phyloP scores from a whole-genome alignment of 2,113 vertebrate species.

The Platysteira castanea region DNA sequence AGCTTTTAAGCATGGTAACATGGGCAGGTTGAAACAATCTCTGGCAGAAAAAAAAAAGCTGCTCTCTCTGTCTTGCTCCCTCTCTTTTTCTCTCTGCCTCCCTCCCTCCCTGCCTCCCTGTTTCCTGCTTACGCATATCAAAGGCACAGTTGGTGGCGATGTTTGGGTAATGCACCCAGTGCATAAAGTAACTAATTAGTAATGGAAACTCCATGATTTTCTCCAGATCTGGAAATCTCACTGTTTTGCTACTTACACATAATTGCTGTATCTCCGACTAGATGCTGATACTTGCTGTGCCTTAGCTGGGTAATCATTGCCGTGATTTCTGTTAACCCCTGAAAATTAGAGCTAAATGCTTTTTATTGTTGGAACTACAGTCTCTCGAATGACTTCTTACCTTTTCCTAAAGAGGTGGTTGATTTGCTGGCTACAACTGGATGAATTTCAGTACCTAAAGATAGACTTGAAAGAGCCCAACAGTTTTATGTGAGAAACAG shows the following conservation, averaged over 20 bases:
- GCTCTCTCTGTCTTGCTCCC: conserved; percentile 30
- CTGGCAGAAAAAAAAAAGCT: conserved; percentile 49
- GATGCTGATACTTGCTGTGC: conserved; percentile 59
- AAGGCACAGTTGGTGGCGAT: conserved; percentile 89
- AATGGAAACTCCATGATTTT: conserved; percentile 72
- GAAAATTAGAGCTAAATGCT: conserved; percentile 29
- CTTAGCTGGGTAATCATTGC: conserved; percentile 58
- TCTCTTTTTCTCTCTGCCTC: neutral
- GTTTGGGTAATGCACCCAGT: conserved; percentile 85
- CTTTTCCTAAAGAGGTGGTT: neutral
- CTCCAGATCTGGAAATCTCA: conserved; percentile 67
- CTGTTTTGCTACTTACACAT: conserved; percentile 40
- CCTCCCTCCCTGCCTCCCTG: neutral
- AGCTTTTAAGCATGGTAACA: conserved; percentile 46
- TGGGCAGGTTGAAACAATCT: conserved; percentile 64
- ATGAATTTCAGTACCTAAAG: neutral
- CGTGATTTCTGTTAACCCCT: conserved; percentile 61
- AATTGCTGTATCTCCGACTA: conserved; percentile 60
- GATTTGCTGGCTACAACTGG: neutral
- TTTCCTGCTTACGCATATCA: conserved; percentile 81
- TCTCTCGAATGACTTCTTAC: neutral
- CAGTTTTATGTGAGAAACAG: neutral
- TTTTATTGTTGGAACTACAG: neutral
- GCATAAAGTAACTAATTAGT: conserved; percentile 90
- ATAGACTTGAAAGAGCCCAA: neutral